Evolutionary conservation across 2,113 vertebrate genomes (phyloP), one percentile per base, ranked within the genome.

Genomic region (Meriones unguiculatus): DNA sequence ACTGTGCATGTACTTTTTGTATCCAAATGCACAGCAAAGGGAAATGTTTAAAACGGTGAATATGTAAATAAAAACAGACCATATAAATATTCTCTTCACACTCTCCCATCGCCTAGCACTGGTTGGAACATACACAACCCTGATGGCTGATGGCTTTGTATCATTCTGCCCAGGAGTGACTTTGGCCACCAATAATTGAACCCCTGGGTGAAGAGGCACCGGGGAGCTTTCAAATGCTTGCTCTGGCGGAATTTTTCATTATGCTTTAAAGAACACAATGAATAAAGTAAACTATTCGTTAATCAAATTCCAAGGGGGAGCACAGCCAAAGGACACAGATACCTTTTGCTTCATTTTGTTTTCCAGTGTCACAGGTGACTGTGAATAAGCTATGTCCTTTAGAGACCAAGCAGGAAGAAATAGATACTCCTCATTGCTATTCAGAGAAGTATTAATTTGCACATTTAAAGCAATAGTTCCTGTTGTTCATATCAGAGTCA

Each of bases 281-380:
- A 95, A 89, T 75, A 97, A 94, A 96, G 82, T 65, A 73, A 93
- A 96, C 72, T 77, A 59, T 69, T 76, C 85, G 89, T 95, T 95
- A 93, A 97, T 97, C 80, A 93, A 89, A 95, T 97, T 97, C 32
- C 88, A 97, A 3, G 90, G 92, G 65, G 82, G 95, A 94, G 81
- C 64, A 84, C 52, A 89, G 75, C 86, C 91, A 96, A 90, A 93
- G 73, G 80, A 75, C 78, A 67, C 73, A 73, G 90, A 38, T 41
- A 93, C 76, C 35, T 90, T 77, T 5, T 15, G 5, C 30, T 85
- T 93, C 73, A 50, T 76, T 94, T 50, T 86, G 81, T n/a, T 90
- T 93, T 81, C 7, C 85, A 88, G 11, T 86, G 88, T 95, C 92
- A 90, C 54, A 46, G 90, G 92, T 67, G 76, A 95, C 22, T 77